Conservation (phyloP, 2,888 invertebrate genomes). For the Chalcosyrphus nemorum region DNA sequence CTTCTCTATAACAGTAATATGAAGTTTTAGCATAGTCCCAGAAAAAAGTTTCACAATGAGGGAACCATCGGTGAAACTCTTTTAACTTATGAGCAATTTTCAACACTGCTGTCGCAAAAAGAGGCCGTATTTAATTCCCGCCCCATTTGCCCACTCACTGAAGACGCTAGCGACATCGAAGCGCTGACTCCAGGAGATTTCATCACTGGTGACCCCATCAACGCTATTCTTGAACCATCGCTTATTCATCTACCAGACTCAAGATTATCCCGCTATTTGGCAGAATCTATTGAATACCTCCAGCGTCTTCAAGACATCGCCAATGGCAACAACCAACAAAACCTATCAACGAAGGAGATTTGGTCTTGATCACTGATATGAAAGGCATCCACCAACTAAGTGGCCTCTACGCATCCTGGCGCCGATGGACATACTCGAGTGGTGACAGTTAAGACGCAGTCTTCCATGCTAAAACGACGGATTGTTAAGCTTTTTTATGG, state of each 20-base stretch:
- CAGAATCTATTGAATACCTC: conserved; percentile 34
- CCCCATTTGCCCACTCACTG: conserved; percentile 66
- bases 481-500: no score
- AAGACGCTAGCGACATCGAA: no score
- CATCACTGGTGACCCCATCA: no score
- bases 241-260: no score
- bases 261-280: no score
- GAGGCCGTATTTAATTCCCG: no score
- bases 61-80: conserved; percentile 29
- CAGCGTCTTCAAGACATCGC: conserved; percentile 1
- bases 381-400: conserved; percentile 34
- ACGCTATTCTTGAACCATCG: no score
- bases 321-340: conserved; percentile 16
- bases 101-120: conserved; percentile 38
- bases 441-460: conserved; percentile 19
- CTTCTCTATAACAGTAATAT: no score
- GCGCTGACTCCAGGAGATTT: no score
- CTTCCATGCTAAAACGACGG: background rate
- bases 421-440: conserved; percentile 27
- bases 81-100: conserved; percentile 49
- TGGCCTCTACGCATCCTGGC: conserved; percentile 42
- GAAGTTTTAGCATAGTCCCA: no score
- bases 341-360: conserved; percentile 10
- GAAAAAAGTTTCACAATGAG: conserved; percentile 49
- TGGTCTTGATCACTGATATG: conserved; percentile 39